Evolutionary conservation across 2,797 vertebrate genomes (phyloP).

Genomic region (Pseudochirops cupreus): DNA sequence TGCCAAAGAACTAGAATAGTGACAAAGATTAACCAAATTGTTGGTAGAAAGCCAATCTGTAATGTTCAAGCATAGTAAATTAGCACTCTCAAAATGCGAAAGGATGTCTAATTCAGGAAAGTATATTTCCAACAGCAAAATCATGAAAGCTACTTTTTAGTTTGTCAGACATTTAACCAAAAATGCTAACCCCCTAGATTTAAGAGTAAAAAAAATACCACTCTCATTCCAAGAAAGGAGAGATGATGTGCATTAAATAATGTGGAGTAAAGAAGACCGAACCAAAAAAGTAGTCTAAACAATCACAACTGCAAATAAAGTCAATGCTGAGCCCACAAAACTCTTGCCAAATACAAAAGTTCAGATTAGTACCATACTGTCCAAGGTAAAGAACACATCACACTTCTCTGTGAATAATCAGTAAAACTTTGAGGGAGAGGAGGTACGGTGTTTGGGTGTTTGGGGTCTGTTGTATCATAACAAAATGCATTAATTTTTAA

Average conservation of each 20-base stretch:
- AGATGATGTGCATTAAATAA: neutral
- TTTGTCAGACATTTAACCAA: slow-evolving; percentile 43
- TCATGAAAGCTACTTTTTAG: slow-evolving; percentile 34
- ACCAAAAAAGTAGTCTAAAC: neutral
- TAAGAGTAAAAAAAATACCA: slow-evolving; percentile 46
- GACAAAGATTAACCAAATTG: slow-evolving; percentile 42
- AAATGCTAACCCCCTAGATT: slow-evolving; percentile 44
- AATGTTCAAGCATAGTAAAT: slow-evolving; percentile 18
- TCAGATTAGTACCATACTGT: neutral
- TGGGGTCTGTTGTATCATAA: neutral
- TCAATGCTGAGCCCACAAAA: neutral
- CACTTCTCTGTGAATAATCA: neutral
- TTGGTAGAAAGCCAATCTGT: slow-evolving; percentile 3
- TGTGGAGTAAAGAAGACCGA: neutral
- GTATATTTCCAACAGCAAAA: slow-evolving; percentile 12
- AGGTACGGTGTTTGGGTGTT: neutral
- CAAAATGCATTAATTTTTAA: neutral
- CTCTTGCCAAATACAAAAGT: neutral
- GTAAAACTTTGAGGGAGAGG: neutral
- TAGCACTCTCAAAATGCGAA: neutral
- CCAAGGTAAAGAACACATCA: neutral
- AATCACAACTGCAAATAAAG: neutral
- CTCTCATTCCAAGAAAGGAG: slow-evolving; percentile 32
- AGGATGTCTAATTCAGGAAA: slow-evolving; percentile 36
- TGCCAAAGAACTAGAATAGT: slow-evolving; percentile 23